These are phyloP conservation scores for Tichodroma muraria DNA, from an alignment of 2,113 vertebrate genomes.

Conservation along the genomic window DNA sequence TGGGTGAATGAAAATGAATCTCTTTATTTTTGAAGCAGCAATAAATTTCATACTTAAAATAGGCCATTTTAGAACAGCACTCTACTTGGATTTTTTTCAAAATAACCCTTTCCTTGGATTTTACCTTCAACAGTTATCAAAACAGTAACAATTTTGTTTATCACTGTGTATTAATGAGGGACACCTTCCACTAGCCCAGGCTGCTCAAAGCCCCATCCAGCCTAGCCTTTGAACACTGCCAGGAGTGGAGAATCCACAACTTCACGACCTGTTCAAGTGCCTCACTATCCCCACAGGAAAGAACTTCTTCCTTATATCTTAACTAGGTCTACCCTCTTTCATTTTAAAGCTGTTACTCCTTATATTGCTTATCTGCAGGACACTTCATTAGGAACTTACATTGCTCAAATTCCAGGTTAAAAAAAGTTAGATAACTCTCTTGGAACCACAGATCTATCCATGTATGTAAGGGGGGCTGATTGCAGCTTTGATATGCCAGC, in stretches of 20 bases:
- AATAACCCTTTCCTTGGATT: not conserved
- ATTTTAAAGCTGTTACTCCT: not conserved
- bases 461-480: not conserved
- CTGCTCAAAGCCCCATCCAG: not conserved
- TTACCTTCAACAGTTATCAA: not conserved
- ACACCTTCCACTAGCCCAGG: not conserved
- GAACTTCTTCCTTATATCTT: not conserved
- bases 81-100: not conserved
- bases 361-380: not conserved
- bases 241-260: not conserved
- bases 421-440: not conserved
- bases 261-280: not conserved
- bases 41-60: not conserved
- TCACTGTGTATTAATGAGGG: not conserved
- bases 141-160: not conserved
- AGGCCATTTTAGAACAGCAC: not conserved
- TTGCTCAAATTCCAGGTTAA: not conserved
- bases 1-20: not conserved
- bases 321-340: not conserved
- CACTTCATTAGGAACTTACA: not conserved
- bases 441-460: not conserved
- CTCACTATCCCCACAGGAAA: not conserved
- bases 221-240: not conserved
- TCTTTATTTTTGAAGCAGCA: not conserved
- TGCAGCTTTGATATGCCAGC: not conserved